Evolutionary conservation across 2,888 invertebrate species (phyloP), one percentile per base, ranked within the genome.

Genomic region (Synanthedon vespiformis): DNA sequence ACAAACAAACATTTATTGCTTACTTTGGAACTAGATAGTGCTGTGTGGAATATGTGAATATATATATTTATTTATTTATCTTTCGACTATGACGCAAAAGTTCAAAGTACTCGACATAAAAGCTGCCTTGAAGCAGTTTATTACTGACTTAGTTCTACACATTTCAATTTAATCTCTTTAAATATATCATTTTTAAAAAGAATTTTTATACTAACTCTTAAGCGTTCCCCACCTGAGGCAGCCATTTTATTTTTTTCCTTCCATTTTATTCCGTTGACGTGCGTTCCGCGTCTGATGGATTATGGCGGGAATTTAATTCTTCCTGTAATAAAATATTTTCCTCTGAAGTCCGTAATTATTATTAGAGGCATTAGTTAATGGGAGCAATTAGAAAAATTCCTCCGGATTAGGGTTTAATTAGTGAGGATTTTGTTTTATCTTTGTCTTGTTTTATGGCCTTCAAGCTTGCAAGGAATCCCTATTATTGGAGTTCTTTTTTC

Each of bases 341-440:
- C 70, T 71, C 67, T 68, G 60, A 70, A 72, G 68, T 68, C 62
- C 58, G 68, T 72, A 76, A 77, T 77, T 80, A 78, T 82, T 76
- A 79, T 75, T 70, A 75, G 64, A 67, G 73, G 75, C 77, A 79
- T 80, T 77, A 78, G 62, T 71, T 74, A 79, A 81, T 77, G 80
- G 74, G 65, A 65, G 77, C 72, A 83, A 83, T 83, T 83, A 80
- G 69, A 64, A 73, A 72, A 60, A 75, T 73, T 64, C 64, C 60
- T 59, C 59, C 57, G 80, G 83, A 82, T 84, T 83, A 80, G 67
- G 71, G 58, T 72, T 72, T 80, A 80, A 83, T 83, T 81, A 80
- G 70, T 60, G 63, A 58, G 61, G 59, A 70, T 68, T 68, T 72
- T 62, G 74, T 73, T 70, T 70, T 70, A 48, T 48, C 48, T 48